phyloP scores from a whole-genome alignment of 2,888 invertebrate genomes.

The Linnaemya tessellans region DNA sequence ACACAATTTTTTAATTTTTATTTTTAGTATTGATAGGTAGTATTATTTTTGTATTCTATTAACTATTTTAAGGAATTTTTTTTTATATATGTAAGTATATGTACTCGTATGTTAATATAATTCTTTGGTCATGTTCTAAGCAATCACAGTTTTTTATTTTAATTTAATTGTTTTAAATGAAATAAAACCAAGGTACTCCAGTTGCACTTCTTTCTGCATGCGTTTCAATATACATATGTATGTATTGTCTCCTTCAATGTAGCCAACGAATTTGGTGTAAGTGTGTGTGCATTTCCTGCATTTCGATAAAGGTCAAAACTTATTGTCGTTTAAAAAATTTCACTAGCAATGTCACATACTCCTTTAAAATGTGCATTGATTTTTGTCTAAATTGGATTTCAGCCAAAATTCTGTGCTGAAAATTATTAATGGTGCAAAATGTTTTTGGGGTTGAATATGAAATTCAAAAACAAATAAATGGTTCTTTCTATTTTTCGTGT shows the following conservation, averaged over 20 bases:
- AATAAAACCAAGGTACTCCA: slow-evolving; percentile 30
- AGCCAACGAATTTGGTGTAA: neutral
- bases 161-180: slow-evolving; percentile 21
- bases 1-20: slow-evolving; percentile 19
- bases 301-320: slow-evolving; percentile 59
- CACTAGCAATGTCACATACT: slow-evolving; percentile 70
- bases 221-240: neutral
- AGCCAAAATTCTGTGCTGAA: slow-evolving; percentile 66
- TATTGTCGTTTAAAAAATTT: slow-evolving; percentile 51
- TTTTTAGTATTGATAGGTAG: neutral
- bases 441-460: slow-evolving; percentile 53
- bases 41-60: too few species aligned
- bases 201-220: slow-evolving; percentile 25
- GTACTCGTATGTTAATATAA: neutral
- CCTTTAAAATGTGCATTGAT: slow-evolving; percentile 67
- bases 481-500: slow-evolving; percentile 33
- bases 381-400: slow-evolving; percentile 67
- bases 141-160: slow-evolving; percentile 60
- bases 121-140: slow-evolving; percentile 40
- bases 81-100: too few species aligned
- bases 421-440: slow-evolving; percentile 61
- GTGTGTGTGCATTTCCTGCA: slow-evolving; percentile 12
- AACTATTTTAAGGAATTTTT: too few species aligned
- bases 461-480: slow-evolving; percentile 42
- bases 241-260: slow-evolving; percentile 23